These are phyloP conservation scores for Scleropages formosus DNA, from an alignment of 2,797 vertebrate genomes.

Conservation along the genomic window DNA sequence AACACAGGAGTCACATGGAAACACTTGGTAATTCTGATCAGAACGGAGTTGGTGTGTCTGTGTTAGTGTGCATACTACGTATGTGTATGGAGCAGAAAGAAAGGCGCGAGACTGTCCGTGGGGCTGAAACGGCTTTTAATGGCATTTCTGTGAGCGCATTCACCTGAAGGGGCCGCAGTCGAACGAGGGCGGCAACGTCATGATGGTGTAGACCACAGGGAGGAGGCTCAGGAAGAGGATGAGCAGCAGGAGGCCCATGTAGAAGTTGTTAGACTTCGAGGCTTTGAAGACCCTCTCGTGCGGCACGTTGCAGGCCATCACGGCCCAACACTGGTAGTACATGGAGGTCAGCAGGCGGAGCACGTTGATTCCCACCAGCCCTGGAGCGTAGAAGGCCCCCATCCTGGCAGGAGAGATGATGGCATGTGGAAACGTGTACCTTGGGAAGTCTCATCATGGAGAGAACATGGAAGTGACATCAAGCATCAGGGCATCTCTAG, in stretches of 20 bases:
- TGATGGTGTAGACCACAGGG: conserved; percentile 94
- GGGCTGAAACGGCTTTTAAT: background rate
- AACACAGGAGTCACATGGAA: background rate
- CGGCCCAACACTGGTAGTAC: conserved; percentile 99
- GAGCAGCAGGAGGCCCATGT: conserved; percentile 93
- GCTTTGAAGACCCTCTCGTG: conserved; percentile 96
- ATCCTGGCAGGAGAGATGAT: conserved; percentile 74
- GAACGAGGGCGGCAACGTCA: conserved; percentile 93
- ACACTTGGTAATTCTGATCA: background rate
- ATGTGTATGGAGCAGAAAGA: background rate
- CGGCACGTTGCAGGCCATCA: conserved; percentile 95
- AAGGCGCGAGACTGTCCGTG: background rate
- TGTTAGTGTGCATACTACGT: conserved; percentile 16
- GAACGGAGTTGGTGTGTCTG: background rate
- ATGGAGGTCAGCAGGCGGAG: conserved; percentile 93
- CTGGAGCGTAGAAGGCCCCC: conserved; percentile 96
- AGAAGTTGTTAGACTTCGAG: conserved; percentile 97
- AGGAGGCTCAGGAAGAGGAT: conserved; percentile 95
- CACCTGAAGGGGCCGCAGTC: conserved; percentile 98
- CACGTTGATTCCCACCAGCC: conserved; percentile 91
- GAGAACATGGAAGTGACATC: background rate
- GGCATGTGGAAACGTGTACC: background rate
- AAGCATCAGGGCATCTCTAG: background rate
- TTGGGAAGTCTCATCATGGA: background rate
- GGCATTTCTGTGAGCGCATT: conserved; percentile 23